phyloP scores from a whole-genome alignment of 1,140 invertebrate species.

The Dreissena polymorpha region DNA sequence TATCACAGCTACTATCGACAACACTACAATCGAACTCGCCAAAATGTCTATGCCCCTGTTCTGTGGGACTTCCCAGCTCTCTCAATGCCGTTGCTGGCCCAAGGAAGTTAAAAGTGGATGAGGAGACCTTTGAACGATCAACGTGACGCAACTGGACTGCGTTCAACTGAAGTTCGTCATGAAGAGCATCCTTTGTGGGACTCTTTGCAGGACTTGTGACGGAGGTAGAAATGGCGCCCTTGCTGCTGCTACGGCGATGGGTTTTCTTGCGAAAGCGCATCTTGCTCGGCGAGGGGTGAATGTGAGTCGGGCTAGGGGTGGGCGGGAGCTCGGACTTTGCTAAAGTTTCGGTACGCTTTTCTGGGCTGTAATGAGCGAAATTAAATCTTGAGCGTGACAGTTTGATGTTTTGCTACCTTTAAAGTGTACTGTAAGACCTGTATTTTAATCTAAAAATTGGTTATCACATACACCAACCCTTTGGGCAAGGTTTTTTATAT shows the following conservation, averaged over 20 bases:
- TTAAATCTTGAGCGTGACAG: background rate
- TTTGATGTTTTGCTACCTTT: too few species aligned
- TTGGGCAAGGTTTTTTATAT: too few species aligned
- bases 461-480: too few species aligned
- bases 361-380: slow-evolving; percentile 57
- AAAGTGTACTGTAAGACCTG: background rate
- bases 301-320: slow-evolving; percentile 70
- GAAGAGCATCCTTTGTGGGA: slow-evolving; percentile 61
- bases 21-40: slow-evolving; percentile 12
- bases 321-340: slow-evolving; percentile 51
- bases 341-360: slow-evolving; percentile 61
- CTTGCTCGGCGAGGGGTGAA: slow-evolving; percentile 76
- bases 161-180: slow-evolving; percentile 65
- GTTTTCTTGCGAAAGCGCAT: slow-evolving; percentile 71
- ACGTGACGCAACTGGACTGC: slow-evolving; percentile 52
- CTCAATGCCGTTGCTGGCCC: slow-evolving; percentile 75
- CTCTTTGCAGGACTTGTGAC: slow-evolving; percentile 68
- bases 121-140: slow-evolving; percentile 57
- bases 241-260: slow-evolving; percentile 77
- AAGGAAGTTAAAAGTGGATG: slow-evolving; percentile 68
- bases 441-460: background rate
- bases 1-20: slow-evolving; percentile 53
- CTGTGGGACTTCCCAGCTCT: slow-evolving; percentile 59
- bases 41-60: slow-evolving; percentile 20
- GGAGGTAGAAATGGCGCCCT: slow-evolving; percentile 69